Conservation (phyloP, 2,797 vertebrate genomes). For the Silurus aristotelis region DNA sequence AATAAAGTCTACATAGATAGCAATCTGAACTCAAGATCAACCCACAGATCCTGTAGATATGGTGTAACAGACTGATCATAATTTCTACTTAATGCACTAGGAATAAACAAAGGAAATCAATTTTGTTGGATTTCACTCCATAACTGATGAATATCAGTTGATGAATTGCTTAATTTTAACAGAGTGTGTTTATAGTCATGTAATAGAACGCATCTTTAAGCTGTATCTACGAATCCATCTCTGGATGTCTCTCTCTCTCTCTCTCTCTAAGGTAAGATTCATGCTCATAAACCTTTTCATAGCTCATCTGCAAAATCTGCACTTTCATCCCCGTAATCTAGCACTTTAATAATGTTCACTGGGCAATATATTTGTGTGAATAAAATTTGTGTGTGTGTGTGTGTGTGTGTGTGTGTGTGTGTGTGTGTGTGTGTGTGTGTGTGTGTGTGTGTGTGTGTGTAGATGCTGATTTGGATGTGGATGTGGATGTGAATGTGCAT, state of each 20-base stretch:
- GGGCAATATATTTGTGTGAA: not conserved
- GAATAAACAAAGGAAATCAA: not conserved
- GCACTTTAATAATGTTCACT: slow-evolving; percentile 51
- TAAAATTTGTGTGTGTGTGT: not conserved
- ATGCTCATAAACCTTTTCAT: slow-evolving; percentile 42
- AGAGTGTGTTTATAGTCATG: slow-evolving; percentile 16
- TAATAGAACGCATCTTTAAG: slow-evolving; percentile 7
- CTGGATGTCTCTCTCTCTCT: not conserved
- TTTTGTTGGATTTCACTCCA: not conserved
- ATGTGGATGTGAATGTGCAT: too few species aligned
- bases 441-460: too few species aligned
- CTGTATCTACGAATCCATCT: too few species aligned
- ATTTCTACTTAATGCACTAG: not conserved
- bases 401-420: slow-evolving; percentile 40
- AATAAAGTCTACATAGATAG: not conserved
- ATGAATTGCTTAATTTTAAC: not conserved
- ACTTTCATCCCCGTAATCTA: slow-evolving; percentile 25
- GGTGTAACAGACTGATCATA: not conserved
- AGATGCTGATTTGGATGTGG: too few species aligned
- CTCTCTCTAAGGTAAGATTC: slow-evolving; percentile 20
- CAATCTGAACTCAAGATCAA: not conserved
- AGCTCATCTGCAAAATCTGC: slow-evolving; percentile 24
- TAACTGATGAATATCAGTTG: not conserved
- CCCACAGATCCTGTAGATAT: not conserved
- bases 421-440: not conserved